A percentile compares a stretch with the other conserved stretches of the same genome.
These are phyloP conservation scores for Dromas ardeola DNA, from an alignment of 2,113 vertebrate species.

Conservation along the genomic window DNA sequence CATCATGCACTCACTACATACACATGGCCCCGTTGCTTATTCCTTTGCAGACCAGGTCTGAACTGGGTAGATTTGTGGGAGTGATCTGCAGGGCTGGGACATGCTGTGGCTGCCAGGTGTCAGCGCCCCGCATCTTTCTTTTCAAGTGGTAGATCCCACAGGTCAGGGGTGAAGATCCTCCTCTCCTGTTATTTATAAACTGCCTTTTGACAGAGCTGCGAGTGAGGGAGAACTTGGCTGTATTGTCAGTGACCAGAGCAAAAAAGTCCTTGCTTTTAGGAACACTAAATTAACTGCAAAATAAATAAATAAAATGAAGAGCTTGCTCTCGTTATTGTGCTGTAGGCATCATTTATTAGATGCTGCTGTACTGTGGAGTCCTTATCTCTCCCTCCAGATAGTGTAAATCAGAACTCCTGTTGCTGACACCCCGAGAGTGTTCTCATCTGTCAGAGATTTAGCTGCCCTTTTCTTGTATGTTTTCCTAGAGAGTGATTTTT, in stretches of 20 bases:
- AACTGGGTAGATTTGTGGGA: not conserved
- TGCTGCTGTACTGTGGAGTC: slow-evolving; percentile 39
- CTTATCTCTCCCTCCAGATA: slow-evolving; percentile 73
- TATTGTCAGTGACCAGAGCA: slow-evolving; percentile 4
- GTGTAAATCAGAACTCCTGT: slow-evolving; percentile 67
- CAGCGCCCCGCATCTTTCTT: not conserved
- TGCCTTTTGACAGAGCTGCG: not conserved
- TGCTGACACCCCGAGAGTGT: slow-evolving; percentile 49
- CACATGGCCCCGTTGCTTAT: not conserved
- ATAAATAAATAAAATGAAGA: slow-evolving; percentile 69
- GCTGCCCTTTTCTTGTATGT: slow-evolving; percentile 39
- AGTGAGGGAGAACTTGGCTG: slow-evolving; percentile 2
- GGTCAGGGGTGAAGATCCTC: slow-evolving; percentile 28
- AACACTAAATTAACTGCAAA: slow-evolving; percentile 56
- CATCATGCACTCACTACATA: not conserved
- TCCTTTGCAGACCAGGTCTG: not conserved
- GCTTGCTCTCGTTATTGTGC: slow-evolving; percentile 23
- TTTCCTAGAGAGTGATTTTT: slow-evolving; percentile 60
- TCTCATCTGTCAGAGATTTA: slow-evolving; percentile 67
- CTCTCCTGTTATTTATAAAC: slow-evolving; percentile 50
- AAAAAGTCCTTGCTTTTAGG: slow-evolving; percentile 29
- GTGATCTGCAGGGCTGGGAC: not conserved
- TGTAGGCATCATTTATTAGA: slow-evolving; percentile 63
- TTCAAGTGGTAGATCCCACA: slow-evolving; percentile 5
- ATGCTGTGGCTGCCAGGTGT: not conserved